Evolutionary conservation across 1,140 invertebrate species (phyloP).

Genomic region (Sminthurinus signatus): DNA sequence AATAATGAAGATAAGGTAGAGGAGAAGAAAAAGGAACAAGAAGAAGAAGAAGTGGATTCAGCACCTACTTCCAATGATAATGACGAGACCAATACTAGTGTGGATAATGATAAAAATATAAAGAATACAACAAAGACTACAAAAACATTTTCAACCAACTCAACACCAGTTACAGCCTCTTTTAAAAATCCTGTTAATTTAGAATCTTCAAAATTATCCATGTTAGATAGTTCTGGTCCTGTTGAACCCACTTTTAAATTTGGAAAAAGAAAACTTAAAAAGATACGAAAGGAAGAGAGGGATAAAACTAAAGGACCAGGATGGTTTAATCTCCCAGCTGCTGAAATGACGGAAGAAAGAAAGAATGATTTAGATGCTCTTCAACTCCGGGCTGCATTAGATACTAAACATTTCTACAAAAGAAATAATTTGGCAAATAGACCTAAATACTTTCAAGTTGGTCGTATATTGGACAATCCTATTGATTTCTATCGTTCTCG

Average conservation of each 20-base stretch:
- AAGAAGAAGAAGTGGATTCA: background rate
- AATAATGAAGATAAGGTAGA: too few species aligned
- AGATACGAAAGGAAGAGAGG: constrained; percentile 44
- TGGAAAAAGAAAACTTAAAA: constrained; percentile 24
- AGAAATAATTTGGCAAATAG: constrained; percentile 9
- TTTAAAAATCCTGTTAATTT: background rate
- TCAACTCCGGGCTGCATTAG: constrained; percentile 83
- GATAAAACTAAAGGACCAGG: constrained; percentile 71
- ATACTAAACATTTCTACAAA: constrained; percentile 72
- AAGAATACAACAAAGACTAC: too few species aligned
- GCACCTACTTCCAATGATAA: background rate
- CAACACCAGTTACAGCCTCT: background rate
- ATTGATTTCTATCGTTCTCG: constrained; percentile 58
- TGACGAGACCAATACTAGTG: background rate
- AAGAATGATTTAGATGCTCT: constrained; percentile 79
- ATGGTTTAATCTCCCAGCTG: constrained; percentile 81
- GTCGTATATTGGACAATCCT: constrained; percentile 51
- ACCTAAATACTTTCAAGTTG: constrained; percentile 72
- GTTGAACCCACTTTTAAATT: background rate
- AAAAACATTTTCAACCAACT: background rate
- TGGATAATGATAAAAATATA: too few species aligned
- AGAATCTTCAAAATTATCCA: constrained; percentile 5
- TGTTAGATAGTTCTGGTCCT: constrained; percentile 2
- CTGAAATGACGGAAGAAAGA: constrained; percentile 79
- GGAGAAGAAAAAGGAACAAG: background rate